Evolutionary conservation across 2,797 vertebrate species (phyloP).

Genomic region (Gila robusta): DNA sequence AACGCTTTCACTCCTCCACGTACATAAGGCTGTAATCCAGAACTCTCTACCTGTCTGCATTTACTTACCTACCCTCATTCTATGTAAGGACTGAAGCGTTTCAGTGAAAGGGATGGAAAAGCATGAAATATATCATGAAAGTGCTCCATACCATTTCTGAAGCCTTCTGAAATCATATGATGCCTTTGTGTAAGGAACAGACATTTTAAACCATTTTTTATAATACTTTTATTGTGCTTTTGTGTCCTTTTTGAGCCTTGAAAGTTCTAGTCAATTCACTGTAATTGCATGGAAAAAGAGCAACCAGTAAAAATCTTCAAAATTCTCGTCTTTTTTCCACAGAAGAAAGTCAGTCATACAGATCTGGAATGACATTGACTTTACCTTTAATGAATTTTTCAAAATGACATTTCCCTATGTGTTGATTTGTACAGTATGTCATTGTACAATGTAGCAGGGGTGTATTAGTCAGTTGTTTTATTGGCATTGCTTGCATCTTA

Average conservation of each 20-base stretch:
- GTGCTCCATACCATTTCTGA: not conserved
- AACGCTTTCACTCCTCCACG: not conserved
- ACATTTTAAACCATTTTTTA: no score
- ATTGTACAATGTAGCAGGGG: not conserved
- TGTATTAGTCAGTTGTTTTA: constrained; percentile 8
- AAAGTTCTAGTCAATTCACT: not conserved
- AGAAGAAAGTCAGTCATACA: not conserved
- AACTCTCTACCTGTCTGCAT: not conserved
- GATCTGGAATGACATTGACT: not conserved
- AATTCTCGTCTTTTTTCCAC: not conserved
- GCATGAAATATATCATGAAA: not conserved
- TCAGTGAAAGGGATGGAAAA: not conserved
- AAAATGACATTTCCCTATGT: not conserved
- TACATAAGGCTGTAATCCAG: not conserved
- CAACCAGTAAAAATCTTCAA: not conserved
- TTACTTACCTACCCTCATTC: not conserved
- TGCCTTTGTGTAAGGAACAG: not conserved
- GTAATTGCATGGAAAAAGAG: not conserved
- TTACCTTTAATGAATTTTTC: not conserved
- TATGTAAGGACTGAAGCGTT: not conserved
- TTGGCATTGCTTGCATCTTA: not conserved
- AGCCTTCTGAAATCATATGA: not conserved
- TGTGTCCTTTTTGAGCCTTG: not conserved
- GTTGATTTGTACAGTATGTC: not conserved
- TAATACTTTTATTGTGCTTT: not conserved